Percentiles rank a stretch among this genome's conserved stretches.
Evolutionary conservation across 1,140 invertebrate species (phyloP).

Genomic region (Ostrea edulis): DNA sequence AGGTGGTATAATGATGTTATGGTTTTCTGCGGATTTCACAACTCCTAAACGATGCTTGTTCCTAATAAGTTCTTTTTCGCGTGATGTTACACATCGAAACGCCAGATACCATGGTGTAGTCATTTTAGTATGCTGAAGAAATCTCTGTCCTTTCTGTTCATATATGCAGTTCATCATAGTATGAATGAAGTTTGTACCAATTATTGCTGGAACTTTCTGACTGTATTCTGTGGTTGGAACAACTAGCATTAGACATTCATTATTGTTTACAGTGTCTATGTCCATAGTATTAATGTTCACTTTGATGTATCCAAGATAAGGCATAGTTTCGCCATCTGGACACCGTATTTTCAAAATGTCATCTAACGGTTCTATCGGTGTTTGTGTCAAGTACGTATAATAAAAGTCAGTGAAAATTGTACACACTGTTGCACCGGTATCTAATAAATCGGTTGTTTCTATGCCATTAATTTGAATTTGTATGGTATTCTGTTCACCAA

Average conservation of each 20-base stretch:
- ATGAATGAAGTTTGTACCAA: background rate
- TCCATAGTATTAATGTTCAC: too few species aligned
- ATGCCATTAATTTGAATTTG: background rate
- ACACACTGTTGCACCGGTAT: too few species aligned
- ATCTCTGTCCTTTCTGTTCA: background rate
- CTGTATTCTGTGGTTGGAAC: background rate
- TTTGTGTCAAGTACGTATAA: too few species aligned
- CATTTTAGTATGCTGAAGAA: constrained; percentile 41
- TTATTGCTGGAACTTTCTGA: background rate
- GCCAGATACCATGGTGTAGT: constrained; percentile 43
- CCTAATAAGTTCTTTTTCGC: constrained; percentile 46
- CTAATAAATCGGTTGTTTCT: background rate
- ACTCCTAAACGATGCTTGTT: constrained; percentile 42
- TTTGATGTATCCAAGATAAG: too few species aligned
- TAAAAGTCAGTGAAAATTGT: too few species aligned
- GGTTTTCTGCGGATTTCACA: constrained; percentile 35
- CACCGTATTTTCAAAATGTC: too few species aligned
- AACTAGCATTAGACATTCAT: background rate
- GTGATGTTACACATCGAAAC: constrained; percentile 13
- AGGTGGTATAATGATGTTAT: constrained; percentile 38
- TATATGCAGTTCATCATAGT: background rate
- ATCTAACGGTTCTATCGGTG: too few species aligned
- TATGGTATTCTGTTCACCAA: too few species aligned
- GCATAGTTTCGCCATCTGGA: too few species aligned
- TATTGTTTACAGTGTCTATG: too few species aligned